A percentile compares a stretch with the other conserved stretches of the same genome.
Evolutionary conservation across 2,797 vertebrate genomes (phyloP).

Genomic region (Oryzias dopingdopingensis): DNA sequence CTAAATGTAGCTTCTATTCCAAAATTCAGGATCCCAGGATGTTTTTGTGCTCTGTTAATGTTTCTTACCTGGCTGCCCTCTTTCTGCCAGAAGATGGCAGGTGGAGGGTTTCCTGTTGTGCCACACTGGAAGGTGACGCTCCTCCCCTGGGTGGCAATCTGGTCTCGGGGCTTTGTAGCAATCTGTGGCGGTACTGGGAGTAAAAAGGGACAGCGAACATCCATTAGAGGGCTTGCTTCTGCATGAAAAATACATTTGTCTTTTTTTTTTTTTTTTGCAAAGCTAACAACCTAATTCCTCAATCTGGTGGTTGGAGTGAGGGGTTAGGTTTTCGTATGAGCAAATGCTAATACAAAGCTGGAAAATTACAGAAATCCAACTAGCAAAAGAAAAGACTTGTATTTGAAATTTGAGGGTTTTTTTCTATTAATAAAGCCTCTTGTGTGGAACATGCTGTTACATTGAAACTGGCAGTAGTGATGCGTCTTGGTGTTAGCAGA

Average conservation of each 20-base stretch:
- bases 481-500: neutral
- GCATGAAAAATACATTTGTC: constrained; percentile 7
- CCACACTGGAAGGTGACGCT: constrained; percentile 89
- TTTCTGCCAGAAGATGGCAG: constrained; percentile 97
- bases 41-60: constrained; percentile 13
- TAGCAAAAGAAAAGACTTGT: neutral
- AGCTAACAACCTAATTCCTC: constrained; percentile 18
- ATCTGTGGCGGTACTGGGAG: constrained; percentile 89
- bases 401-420: neutral
- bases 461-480: neutral
- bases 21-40: constrained; percentile 9
- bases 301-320: neutral
- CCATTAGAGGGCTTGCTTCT: constrained; percentile 12
- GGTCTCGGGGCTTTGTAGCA: constrained; percentile 83
- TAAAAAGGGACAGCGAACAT: constrained; percentile 11
- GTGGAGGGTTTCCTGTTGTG: constrained; percentile 93
- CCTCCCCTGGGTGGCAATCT: constrained; percentile 84
- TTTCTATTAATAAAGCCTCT: too few species aligned
- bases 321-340: neutral
- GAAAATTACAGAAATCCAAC: neutral
- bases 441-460: neutral
- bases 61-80: constrained; percentile 92
- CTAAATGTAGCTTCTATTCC: constrained; percentile 12
- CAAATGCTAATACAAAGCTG: neutral
- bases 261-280: constrained; percentile 8